A percentile compares a stretch with the other conserved stretches of the same genome.
phyloP scores from a whole-genome alignment of 1,140 invertebrate genomes.

The Conus betulinus region DNA sequence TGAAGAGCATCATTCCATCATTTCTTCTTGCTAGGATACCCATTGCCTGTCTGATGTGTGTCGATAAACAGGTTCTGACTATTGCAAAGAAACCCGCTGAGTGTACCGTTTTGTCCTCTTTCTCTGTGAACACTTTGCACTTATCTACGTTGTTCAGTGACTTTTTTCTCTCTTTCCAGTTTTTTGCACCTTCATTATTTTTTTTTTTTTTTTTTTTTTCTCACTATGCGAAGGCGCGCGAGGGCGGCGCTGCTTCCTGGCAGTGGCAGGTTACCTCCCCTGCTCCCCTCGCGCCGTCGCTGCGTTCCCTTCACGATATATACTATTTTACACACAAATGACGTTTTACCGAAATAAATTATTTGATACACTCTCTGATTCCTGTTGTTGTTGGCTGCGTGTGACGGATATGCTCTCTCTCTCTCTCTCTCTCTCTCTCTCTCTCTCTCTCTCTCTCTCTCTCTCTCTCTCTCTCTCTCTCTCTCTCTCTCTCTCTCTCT shows the following conservation, averaged over 20 bases:
- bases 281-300: background rate
- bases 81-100: no score
- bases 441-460: background rate
- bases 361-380: slow-evolving; percentile 35
- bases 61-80: no score
- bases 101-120: background rate
- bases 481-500: no score
- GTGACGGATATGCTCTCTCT: background rate
- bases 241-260: background rate
- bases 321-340: slow-evolving; percentile 42
- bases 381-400: background rate
- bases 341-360: slow-evolving; percentile 39
- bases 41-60: no score
- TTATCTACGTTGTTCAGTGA: background rate
- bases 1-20: no score
- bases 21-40: no score
- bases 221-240: background rate
- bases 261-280: background rate
- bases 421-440: background rate
- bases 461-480: no score
- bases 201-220: background rate
- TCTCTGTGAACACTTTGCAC: background rate
- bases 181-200: background rate
- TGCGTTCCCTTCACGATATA: slow-evolving; percentile 30
- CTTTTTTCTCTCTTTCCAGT: background rate